Conservation (phyloP, 2,888 invertebrate species). For the Helicoverpa assulta region DNA sequence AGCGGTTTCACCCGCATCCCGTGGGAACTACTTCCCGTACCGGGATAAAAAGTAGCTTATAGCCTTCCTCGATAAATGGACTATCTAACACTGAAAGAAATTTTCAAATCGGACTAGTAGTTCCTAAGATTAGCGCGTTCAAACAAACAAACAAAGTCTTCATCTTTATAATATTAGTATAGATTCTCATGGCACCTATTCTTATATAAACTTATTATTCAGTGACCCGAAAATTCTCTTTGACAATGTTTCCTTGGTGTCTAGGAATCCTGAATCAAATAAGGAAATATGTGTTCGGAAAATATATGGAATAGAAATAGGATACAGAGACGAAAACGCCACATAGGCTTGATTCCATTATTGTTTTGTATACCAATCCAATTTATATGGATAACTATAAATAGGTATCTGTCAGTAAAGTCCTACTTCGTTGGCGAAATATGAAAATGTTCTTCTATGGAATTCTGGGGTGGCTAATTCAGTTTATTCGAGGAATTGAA, state of each 20-base stretch:
- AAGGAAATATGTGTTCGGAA: conserved; percentile 6
- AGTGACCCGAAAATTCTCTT: conserved; percentile 33
- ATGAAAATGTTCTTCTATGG: conserved; percentile 7
- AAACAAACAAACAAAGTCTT: too few relatives aligned
- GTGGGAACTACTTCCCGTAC: too few relatives aligned
- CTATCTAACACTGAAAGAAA: too few relatives aligned
- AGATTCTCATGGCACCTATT: conserved; percentile 25
- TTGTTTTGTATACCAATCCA: conserved; percentile 44
- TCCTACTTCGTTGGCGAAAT: conserved; percentile 8
- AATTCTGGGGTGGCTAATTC: conserved; percentile 1
- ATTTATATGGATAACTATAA: conserved; percentile 43
- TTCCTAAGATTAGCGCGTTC: too few relatives aligned
- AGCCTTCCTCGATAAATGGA: too few relatives aligned
- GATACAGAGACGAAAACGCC: conserved; percentile 1
- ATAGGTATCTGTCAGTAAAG: conserved; percentile 30
- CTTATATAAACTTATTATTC: conserved; percentile 50
- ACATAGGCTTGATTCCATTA: conserved; percentile 27
- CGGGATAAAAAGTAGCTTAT: too few relatives aligned
- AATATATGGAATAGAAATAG: conserved; percentile 29
- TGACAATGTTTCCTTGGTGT: conserved; percentile 12
- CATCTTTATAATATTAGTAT: too few relatives aligned
- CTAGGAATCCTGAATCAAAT: conserved; percentile 31
- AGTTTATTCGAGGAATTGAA: too few relatives aligned
- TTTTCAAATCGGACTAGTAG: too few relatives aligned
- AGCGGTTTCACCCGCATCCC: too few relatives aligned